These are phyloP conservation scores for Hylaeus anthracinus DNA, from an alignment of 1,140 invertebrate species.

Conservation along the genomic window DNA sequence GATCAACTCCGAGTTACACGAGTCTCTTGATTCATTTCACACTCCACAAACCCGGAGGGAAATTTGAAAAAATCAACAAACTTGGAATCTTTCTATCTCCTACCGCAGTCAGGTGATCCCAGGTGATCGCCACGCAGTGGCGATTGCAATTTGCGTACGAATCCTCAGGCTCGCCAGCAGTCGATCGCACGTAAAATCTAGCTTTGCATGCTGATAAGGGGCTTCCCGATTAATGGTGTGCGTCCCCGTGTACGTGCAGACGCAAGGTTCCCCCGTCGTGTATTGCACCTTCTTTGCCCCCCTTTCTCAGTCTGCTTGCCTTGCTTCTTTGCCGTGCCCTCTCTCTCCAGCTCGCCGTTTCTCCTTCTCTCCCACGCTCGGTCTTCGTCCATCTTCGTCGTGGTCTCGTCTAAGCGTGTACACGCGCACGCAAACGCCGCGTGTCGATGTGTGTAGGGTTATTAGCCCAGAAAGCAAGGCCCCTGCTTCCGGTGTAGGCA, in stretches of 20 bases:
- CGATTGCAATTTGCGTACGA: conserved; percentile 71
- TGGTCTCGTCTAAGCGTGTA: conserved; percentile 56
- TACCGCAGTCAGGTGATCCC: no score
- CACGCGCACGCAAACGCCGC: conserved; percentile 70
- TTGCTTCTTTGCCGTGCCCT: no score
- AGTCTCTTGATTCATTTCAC: no score
- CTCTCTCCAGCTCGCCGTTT: neutral
- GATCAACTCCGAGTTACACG: no score
- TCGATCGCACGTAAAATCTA: conserved; percentile 78
- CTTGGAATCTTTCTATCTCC: no score
- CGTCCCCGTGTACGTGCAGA: conserved; percentile 37
- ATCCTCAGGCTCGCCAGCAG: conserved; percentile 62
- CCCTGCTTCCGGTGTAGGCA: conserved; percentile 80
- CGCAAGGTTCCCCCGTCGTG: conserved; percentile 45
- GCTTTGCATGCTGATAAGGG: conserved; percentile 74
- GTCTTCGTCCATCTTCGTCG: neutral
- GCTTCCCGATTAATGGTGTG: conserved; percentile 44
- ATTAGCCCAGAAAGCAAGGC: conserved; percentile 82
- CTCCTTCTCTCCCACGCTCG: neutral
- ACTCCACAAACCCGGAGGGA: no score
- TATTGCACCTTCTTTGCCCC: conserved; percentile 48
- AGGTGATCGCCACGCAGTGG: conserved; percentile 45
- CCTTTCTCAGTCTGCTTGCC: neutral
- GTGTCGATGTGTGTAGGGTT: conserved; percentile 79
- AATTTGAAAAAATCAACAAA: no score